These are phyloP conservation scores for Cherax destructor DNA, from an alignment of 1,140 invertebrate genomes.

Conservation along the genomic window DNA sequence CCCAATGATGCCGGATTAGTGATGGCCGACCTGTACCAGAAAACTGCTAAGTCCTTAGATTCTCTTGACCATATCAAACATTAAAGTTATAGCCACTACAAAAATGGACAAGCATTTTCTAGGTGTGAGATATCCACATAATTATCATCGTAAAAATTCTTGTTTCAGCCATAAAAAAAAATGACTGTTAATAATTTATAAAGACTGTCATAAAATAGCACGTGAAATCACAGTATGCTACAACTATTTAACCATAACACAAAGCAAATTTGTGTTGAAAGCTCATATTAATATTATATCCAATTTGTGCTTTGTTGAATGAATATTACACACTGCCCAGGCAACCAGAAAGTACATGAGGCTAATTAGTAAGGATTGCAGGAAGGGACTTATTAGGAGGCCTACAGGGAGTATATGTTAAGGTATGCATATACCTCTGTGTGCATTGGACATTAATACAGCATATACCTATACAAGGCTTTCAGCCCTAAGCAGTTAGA, in stretches of 20 bases:
- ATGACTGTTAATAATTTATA: background rate
- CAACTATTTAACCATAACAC: background rate
- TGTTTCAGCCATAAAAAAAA: background rate
- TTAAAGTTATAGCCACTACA: background rate
- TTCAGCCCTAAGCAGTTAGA: constrained; percentile 1
- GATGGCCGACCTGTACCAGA: no score
- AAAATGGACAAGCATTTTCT: background rate
- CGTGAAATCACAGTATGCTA: background rate
- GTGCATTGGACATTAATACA: constrained; percentile 5
- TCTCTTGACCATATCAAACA: background rate
- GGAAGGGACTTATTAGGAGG: background rate
- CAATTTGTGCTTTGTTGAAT: background rate
- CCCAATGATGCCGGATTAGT: no score
- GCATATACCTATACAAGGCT: background rate
- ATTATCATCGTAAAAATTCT: background rate
- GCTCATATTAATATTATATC: background rate
- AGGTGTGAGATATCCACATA: background rate
- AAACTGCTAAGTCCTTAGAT: background rate
- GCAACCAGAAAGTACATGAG: background rate
- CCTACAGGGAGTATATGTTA: background rate
- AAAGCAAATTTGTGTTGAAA: background rate
- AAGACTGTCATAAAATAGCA: background rate
- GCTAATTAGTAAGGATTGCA: background rate
- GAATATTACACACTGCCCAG: background rate
- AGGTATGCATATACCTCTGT: background rate